Percentiles rank a stretch among this genome's conserved stretches.
Evolutionary conservation across 2,888 invertebrate species (phyloP).

Genomic region (Eubasilissa splendida): DNA sequence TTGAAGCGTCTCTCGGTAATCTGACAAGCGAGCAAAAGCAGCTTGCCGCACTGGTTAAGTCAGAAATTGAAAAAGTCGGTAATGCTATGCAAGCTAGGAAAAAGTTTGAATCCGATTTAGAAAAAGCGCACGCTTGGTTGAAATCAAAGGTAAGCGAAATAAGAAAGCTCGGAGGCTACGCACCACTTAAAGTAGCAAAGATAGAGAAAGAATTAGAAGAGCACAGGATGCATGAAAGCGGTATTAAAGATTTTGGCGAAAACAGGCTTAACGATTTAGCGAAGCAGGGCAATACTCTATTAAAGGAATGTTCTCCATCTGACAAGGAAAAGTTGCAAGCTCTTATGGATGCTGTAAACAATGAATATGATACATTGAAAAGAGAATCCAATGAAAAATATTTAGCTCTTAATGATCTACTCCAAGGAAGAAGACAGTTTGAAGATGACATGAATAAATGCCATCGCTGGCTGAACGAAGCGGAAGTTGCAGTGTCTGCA

Average conservation of each 20-base stretch:
- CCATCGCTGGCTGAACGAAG: conserved; percentile 91
- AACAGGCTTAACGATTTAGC: conserved; percentile 82
- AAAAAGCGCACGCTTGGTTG: conserved; percentile 86
- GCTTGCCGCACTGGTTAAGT: conserved; percentile 79
- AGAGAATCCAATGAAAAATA: conserved; percentile 83
- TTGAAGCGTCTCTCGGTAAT: conserved; percentile 82
- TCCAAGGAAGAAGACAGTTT: conserved; percentile 85
- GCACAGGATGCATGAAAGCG: conserved; percentile 82
- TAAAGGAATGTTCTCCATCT: conserved; percentile 86
- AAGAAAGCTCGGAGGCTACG: conserved; percentile 81
- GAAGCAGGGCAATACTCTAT: conserved; percentile 82
- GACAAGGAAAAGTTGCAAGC: conserved; percentile 78
- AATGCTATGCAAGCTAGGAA: conserved; percentile 81
- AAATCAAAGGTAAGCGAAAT: conserved; percentile 83
- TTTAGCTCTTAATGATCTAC: conserved; percentile 79
- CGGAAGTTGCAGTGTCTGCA: conserved; percentile 87
- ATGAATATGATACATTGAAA: conserved; percentile 81
- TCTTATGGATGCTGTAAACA: conserved; percentile 78
- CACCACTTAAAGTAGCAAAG: conserved; percentile 84
- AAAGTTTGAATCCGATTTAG: conserved; percentile 84
- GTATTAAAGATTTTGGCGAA: conserved; percentile 85
- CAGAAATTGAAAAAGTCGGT: conserved; percentile 81
- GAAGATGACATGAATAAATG: conserved; percentile 87
- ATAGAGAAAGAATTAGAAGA: conserved; percentile 87
- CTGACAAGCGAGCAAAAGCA: conserved; percentile 84